phyloP scores from a whole-genome alignment of 1,140 invertebrate genomes.

The Drosophila orosa region DNA sequence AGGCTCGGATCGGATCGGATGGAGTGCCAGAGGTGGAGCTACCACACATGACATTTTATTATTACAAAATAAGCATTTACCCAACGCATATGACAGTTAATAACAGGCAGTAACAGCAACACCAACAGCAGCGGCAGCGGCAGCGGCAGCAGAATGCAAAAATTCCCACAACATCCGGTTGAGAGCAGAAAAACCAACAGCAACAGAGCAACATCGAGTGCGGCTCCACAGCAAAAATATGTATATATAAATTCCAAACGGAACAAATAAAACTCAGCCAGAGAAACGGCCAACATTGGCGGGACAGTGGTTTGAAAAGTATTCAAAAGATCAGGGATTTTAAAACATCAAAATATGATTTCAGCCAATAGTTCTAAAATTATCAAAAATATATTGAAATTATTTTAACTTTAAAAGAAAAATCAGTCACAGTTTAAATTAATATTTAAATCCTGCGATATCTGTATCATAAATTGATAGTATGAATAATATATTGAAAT shows the following conservation, averaged over 20 bases:
- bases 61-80: slow-evolving; percentile 82
- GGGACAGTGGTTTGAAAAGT: slow-evolving; percentile 39
- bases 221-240: slow-evolving; percentile 40
- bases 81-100: slow-evolving; percentile 77
- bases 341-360: not conserved
- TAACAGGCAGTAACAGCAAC: slow-evolving; percentile 50
- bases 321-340: not conserved
- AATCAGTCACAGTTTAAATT: too few species aligned
- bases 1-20: not conserved
- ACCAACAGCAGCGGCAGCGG: slow-evolving; percentile 23
- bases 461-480: too few species aligned
- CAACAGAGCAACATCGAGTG: slow-evolving; percentile 30
- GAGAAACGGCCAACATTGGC: slow-evolving; percentile 37
- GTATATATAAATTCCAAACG: slow-evolving; percentile 54
- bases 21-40: slow-evolving; percentile 28
- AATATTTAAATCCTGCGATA: too few species aligned
- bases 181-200: slow-evolving; percentile 55
- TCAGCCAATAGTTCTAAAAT: not conserved
- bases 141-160: slow-evolving; percentile 64
- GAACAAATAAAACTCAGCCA: slow-evolving; percentile 67
- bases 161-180: slow-evolving; percentile 82
- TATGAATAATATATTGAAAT: too few species aligned
- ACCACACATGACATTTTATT: slow-evolving; percentile 77
- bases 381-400: not conserved
- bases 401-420: not conserved